phyloP scores from a whole-genome alignment of 2,888 invertebrate genomes.

The Oegoconia quadripuncta region DNA sequence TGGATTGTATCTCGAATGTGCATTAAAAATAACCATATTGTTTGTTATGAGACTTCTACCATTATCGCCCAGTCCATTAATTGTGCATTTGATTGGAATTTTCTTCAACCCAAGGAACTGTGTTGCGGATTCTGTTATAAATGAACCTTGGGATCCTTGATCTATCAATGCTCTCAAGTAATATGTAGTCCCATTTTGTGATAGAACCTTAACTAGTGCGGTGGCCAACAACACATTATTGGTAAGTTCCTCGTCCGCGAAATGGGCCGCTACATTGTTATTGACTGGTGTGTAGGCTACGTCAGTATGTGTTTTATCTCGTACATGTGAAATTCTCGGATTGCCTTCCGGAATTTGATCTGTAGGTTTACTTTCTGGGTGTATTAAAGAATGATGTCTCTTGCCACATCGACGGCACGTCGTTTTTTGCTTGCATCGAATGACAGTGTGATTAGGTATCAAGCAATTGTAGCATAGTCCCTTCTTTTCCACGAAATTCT shows the following conservation, averaged over 20 bases:
- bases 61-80: conserved; percentile 11
- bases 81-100: conserved; percentile 10
- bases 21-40: conserved; percentile 8
- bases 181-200: conserved; percentile 10
- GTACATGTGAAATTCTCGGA: background rate
- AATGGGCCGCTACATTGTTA: conserved; percentile 7
- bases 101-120: conserved; percentile 11
- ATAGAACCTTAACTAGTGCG: conserved; percentile 13
- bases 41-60: conserved; percentile 5
- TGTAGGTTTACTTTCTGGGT: no score
- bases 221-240: conserved; percentile 8
- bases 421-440: conserved; percentile 12
- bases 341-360: background rate
- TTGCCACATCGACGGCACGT: conserved; percentile 15
- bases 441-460: conserved; percentile 11
- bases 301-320: background rate
- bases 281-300: conserved; percentile 2
- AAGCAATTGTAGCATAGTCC: conserved; percentile 16
- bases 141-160: conserved; percentile 20
- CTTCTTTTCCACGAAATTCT: no score
- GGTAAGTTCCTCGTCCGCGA: no score
- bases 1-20: conserved; percentile 5
- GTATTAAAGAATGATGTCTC: conserved; percentile 19
- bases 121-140: conserved; percentile 11
- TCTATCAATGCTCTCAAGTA: conserved; percentile 16